phyloP scores from a whole-genome alignment of 1,140 invertebrate species.

The Bombus affinis region DNA sequence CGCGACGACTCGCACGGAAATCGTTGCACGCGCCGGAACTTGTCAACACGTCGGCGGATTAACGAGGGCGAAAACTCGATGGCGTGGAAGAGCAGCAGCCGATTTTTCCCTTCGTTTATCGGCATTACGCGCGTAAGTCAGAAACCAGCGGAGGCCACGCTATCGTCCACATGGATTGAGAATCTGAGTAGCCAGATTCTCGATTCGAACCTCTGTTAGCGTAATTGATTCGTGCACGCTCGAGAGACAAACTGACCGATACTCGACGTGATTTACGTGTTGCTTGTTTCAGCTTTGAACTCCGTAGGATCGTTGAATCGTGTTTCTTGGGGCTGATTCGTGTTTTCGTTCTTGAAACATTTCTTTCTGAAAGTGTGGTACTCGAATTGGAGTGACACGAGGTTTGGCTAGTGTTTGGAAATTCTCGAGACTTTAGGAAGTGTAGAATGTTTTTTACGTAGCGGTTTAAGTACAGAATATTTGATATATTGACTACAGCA shows the following conservation, averaged over 20 bases:
- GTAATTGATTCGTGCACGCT: not conserved
- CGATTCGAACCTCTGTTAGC: no score
- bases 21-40: conserved; percentile 17
- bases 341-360: not conserved
- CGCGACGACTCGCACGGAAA: not conserved
- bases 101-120: conserved; percentile 39
- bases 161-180: conserved; percentile 3
- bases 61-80: conserved; percentile 26
- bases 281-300: not conserved
- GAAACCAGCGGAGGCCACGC: conserved; percentile 9
- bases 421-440: not conserved
- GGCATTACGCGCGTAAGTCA: conserved; percentile 36
- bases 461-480: no score
- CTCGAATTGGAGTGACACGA: not conserved
- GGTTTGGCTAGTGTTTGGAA: fast-evolving
- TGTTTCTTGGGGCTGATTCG: not conserved
- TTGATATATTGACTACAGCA: no score
- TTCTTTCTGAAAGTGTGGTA: not conserved
- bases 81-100: not conserved
- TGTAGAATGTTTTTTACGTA: no score
- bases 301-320: not conserved
- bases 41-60: conserved; percentile 27
- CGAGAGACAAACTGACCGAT: not conserved
- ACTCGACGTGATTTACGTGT: not conserved
- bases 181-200: not conserved